These are phyloP conservation scores for Popillia japonica DNA, from an alignment of 1,140 invertebrate species.

Conservation along the genomic window DNA sequence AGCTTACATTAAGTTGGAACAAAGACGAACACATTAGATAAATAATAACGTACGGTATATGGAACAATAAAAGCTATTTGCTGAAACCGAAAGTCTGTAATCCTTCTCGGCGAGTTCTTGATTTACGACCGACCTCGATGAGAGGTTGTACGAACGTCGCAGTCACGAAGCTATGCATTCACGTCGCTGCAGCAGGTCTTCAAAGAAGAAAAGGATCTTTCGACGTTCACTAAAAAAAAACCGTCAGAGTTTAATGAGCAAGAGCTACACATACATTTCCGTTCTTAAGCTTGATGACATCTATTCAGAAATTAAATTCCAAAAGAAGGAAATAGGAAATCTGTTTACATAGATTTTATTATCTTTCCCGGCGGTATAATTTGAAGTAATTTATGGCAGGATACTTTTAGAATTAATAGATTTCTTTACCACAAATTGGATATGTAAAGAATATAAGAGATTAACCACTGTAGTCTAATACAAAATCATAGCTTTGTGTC, in stretches of 20 bases:
- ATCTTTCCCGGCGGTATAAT: no score
- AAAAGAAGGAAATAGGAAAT: not conserved
- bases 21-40: not conserved
- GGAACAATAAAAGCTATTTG: constrained; percentile 5
- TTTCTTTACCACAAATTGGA: no score
- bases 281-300: not conserved
- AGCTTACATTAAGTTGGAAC: not conserved
- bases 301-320: not conserved
- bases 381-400: no score
- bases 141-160: not conserved
- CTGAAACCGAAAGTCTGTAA: constrained; percentile 18
- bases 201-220: not conserved
- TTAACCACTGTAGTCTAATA: no score
- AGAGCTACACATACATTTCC: not conserved
- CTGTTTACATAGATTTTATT: no score
- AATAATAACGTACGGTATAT: not conserved
- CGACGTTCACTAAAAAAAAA: not conserved
- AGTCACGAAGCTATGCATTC: not conserved
- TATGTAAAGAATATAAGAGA: no score
- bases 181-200: not conserved
- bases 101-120: not conserved
- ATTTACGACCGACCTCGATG: not conserved
- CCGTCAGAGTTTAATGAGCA: not conserved
- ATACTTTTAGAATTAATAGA: no score
- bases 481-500: no score